These are phyloP conservation scores for Thalpophila matura DNA, from an alignment of 2,888 invertebrate species.

Conservation along the genomic window DNA sequence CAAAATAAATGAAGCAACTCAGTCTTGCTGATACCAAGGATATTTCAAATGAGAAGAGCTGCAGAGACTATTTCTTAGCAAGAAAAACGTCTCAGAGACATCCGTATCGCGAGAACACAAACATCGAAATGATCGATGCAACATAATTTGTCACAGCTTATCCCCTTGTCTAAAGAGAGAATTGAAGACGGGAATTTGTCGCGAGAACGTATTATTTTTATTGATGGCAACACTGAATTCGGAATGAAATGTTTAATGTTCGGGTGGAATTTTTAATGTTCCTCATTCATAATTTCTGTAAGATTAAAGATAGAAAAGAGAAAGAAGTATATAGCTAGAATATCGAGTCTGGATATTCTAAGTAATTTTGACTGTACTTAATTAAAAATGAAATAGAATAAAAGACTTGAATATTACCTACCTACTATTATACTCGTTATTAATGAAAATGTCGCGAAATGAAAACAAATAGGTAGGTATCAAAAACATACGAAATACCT, in stretches of 20 bases:
- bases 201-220: conserved; percentile 50
- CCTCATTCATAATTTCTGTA: background rate
- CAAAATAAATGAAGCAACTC: conserved; percentile 42
- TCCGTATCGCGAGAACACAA: conserved; percentile 35
- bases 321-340: background rate
- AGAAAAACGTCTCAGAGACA: conserved; percentile 6
- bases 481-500: conserved; percentile 39
- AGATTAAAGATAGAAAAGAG: background rate
- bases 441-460: conserved; percentile 7
- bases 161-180: conserved; percentile 46
- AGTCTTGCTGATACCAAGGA: conserved; percentile 27
- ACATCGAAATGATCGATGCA: conserved; percentile 62
- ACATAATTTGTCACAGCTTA: conserved; percentile 65
- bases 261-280: background rate
- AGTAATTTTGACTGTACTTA: background rate
- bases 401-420: background rate
- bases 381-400: background rate
- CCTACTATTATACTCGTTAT: background rate
- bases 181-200: conserved; percentile 49
- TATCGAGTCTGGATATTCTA: background rate
- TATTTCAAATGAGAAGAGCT: conserved; percentile 36
- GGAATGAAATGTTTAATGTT: conserved; percentile 2
- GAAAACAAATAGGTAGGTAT: conserved; percentile 21
- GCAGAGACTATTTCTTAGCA: conserved; percentile 27
- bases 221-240: conserved; percentile 22